Evolutionary conservation across 2,888 invertebrate species (phyloP).

Genomic region (Yponomeuta malinellus): DNA sequence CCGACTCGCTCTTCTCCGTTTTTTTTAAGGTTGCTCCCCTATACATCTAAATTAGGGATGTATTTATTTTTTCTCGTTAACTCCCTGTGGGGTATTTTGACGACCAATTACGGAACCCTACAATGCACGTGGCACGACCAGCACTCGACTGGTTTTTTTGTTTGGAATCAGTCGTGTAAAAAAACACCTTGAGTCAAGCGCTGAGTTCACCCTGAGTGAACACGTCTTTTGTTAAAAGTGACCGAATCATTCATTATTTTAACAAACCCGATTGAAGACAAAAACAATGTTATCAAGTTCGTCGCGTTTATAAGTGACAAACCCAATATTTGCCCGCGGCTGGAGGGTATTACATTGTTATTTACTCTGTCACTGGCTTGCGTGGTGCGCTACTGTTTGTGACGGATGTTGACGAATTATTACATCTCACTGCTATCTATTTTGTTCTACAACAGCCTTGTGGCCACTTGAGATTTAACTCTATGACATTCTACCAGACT

Average conservation of each 20-base stretch:
- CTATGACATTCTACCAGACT: too few species aligned
- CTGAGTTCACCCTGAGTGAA: too few species aligned
- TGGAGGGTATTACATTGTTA: neutral
- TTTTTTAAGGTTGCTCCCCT: too few species aligned
- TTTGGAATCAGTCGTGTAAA: too few species aligned
- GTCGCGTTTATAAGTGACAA: conserved; percentile 2
- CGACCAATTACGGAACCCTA: too few species aligned
- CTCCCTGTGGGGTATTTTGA: too few species aligned
- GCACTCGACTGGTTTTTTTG: too few species aligned
- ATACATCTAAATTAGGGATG: too few species aligned
- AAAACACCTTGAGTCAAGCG: too few species aligned
- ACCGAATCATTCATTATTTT: neutral
- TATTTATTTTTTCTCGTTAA: too few species aligned
- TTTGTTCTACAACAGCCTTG: neutral
- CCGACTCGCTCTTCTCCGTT: too few species aligned
- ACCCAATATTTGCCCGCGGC: conserved; percentile 2
- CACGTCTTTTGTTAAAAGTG: neutral
- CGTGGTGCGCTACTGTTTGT: conserved; percentile 9
- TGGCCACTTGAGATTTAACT: neutral
- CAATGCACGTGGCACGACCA: too few species aligned
- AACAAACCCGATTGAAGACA: neutral
- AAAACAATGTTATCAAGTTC: conserved; percentile 5
- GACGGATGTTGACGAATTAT: conserved; percentile 1
- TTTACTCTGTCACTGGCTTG: neutral
- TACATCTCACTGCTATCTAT: neutral